A percentile compares a stretch with the other conserved stretches of the same genome.
Evolutionary conservation across 92 coral and sea anemone species (phyloP).

Genomic region (Scolanthus callimorphus): DNA sequence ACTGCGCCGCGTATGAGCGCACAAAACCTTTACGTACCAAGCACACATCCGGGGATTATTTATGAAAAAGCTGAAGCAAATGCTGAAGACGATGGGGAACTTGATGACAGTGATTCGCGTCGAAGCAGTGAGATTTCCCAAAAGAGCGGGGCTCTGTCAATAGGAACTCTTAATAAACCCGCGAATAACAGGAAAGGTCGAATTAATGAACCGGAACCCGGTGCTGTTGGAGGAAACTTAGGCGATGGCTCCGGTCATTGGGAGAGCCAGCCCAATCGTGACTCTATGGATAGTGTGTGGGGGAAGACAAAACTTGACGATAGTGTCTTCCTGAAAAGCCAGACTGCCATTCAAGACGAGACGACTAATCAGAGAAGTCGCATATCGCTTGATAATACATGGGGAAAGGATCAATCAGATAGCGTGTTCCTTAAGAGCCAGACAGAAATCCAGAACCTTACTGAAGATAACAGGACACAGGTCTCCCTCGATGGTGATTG

Average conservation of each 20-base stretch:
- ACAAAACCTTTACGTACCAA: slow-evolving; percentile 15
- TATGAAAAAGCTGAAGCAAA: slow-evolving; percentile 1
- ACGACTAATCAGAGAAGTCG: background rate
- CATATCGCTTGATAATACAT: slow-evolving; percentile 22
- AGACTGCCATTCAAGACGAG: background rate
- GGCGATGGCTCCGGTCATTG: background rate
- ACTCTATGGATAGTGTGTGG: background rate
- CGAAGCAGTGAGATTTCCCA: slow-evolving; percentile 45
- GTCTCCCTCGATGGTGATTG: too few species aligned
- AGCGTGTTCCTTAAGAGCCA: slow-evolving; percentile 2
- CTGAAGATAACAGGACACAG: background rate
- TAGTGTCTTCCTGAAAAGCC: background rate
- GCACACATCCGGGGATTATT: slow-evolving; percentile 9
- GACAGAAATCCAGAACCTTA: slow-evolving; percentile 2
- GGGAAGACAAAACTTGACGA: background rate
- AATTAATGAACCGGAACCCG: background rate
- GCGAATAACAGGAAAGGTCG: slow-evolving; percentile 8
- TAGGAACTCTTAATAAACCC: slow-evolving; percentile 38
- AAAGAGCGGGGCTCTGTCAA: slow-evolving; percentile 39
- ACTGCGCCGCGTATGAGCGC: slow-evolving; percentile 3
- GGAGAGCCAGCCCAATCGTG: background rate
- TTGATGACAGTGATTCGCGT: slow-evolving; percentile 32
- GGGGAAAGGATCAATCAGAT: slow-evolving; percentile 6
- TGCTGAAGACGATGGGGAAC: slow-evolving; percentile 17
- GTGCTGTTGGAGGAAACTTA: background rate